phyloP scores from a whole-genome alignment of 2,797 vertebrate genomes.

The Varecia variegata region DNA sequence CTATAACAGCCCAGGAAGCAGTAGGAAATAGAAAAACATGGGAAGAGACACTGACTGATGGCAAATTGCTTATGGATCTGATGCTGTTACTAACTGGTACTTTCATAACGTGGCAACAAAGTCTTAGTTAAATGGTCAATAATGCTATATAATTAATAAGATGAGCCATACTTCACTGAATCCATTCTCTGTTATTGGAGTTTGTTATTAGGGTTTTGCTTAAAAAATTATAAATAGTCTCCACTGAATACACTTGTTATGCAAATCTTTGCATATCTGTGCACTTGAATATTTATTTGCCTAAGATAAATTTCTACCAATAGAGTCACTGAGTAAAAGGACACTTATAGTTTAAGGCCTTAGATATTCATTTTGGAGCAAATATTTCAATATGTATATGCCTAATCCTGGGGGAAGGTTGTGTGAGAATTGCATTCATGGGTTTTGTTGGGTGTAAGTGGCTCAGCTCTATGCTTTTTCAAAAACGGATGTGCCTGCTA shows the following conservation, averaged over 20 bases:
- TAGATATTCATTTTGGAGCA: constrained; percentile 39
- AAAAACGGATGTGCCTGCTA: constrained; percentile 28
- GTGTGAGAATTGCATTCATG: neutral
- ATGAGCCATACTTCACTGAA: constrained; percentile 25
- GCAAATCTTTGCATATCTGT: constrained; percentile 3
- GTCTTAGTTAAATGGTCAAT: neutral
- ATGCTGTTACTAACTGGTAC: neutral
- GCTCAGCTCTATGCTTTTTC: neutral
- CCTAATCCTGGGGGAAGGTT: neutral
- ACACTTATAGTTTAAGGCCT: constrained; percentile 34
- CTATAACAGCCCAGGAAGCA: neutral
- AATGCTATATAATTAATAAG: neutral
- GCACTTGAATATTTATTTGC: constrained; percentile 29
- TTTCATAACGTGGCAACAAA: neutral
- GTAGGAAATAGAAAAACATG: neutral
- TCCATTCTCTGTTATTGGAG: constrained; percentile 19
- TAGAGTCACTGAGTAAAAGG: constrained; percentile 48
- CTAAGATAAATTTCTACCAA: constrained; percentile 38
- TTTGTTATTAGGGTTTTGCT: constrained; percentile 32
- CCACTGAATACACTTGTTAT: neutral
- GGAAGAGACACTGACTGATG: neutral
- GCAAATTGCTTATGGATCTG: neutral
- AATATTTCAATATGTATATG: constrained; percentile 28
- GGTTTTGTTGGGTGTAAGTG: constrained; percentile 5
- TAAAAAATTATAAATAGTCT: constrained; percentile 37